phyloP scores from a whole-genome alignment of 1,140 invertebrate species.

The Scaptomyza hsui region DNA sequence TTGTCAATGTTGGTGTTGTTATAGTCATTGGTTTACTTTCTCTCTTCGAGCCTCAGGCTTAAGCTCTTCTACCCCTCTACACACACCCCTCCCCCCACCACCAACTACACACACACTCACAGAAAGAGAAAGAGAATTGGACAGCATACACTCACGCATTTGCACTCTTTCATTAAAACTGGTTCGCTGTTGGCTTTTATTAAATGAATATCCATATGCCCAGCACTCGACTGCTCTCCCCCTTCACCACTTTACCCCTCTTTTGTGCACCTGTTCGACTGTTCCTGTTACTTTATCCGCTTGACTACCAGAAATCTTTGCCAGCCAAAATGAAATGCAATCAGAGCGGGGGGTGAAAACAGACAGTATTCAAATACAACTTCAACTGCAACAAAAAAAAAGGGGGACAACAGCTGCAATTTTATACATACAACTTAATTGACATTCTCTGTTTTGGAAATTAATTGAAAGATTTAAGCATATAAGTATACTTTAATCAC shows the following conservation, averaged over 20 bases:
- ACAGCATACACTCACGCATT: conserved; percentile 30
- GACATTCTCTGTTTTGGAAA: too few species aligned
- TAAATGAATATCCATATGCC: conserved; percentile 73
- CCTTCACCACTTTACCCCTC: not conserved
- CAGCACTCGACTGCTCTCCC: not conserved
- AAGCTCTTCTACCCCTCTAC: not conserved
- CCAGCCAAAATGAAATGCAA: conserved; percentile 28
- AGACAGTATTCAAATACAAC: conserved; percentile 9
- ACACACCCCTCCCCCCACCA: not conserved
- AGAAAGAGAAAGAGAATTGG: not conserved
- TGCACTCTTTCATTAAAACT: conserved; percentile 77
- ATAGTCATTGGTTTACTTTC: conserved; percentile 28
- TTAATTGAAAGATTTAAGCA: too few species aligned
- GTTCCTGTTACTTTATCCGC: not conserved
- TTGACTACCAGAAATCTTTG: conserved; percentile 13
- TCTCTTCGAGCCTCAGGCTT: conserved; percentile 40
- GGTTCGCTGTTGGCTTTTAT: conserved; percentile 76
- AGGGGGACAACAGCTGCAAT: too few species aligned
- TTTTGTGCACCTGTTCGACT: not conserved
- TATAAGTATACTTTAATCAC: too few species aligned
- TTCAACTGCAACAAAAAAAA: too few species aligned
- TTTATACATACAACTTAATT: too few species aligned
- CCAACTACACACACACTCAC: not conserved
- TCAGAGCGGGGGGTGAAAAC: not conserved
- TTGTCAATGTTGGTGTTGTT: conserved; percentile 29